Evolutionary conservation across 2,113 vertebrate genomes (phyloP).

Genomic region (Bos taurus): DNA sequence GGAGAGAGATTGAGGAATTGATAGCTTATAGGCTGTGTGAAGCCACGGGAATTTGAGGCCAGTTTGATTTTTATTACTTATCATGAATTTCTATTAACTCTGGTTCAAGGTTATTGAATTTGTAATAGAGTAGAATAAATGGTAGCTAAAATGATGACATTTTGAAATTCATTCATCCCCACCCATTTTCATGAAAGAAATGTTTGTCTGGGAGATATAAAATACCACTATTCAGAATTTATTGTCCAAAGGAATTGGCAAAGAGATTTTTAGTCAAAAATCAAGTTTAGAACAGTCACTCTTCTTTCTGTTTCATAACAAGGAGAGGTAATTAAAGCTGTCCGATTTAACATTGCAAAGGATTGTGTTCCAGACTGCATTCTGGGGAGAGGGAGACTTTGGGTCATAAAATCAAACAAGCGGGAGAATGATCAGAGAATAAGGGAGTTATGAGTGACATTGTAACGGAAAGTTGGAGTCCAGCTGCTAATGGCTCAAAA

Average conservation of each 20-base stretch:
- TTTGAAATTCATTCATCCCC: conserved; percentile 55
- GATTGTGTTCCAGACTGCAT: background rate
- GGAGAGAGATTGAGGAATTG: background rate
- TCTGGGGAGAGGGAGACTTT: background rate
- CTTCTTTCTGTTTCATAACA: conserved; percentile 6
- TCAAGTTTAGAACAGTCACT: conserved; percentile 34
- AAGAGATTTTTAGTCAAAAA: conserved; percentile 37
- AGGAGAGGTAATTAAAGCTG: conserved; percentile 31
- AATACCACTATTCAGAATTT: conserved; percentile 49
- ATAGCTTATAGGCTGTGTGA: background rate
- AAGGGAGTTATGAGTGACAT: background rate
- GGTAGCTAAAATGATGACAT: conserved; percentile 61
- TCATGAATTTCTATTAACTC: conserved; percentile 69
- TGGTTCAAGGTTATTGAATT: conserved; percentile 72
- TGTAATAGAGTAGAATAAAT: conserved; percentile 68
- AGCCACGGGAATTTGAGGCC: conserved; percentile 35
- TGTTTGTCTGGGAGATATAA: conserved; percentile 51
- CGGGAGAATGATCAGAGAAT: background rate
- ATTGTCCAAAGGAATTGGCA: conserved; percentile 9
- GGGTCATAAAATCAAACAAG: background rate
- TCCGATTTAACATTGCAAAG: conserved; percentile 8
- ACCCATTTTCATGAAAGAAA: conserved; percentile 61
- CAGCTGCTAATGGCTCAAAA: background rate
- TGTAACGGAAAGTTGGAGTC: background rate
- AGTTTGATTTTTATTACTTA: conserved; percentile 64